Conservation (phyloP, 1,140 invertebrate genomes). For the Lutraria rhynchaena region DNA sequence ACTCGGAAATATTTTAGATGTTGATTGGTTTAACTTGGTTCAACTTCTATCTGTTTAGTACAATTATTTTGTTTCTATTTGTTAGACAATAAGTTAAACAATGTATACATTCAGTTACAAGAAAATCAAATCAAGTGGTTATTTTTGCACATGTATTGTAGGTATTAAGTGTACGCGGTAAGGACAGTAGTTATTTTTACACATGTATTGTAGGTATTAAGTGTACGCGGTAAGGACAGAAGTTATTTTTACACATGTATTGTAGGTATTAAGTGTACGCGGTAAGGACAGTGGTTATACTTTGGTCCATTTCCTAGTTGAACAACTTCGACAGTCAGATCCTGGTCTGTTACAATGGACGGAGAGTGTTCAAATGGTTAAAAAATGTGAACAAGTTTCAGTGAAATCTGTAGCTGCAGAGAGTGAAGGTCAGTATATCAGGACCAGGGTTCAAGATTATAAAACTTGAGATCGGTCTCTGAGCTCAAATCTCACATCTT, state of each 20-base stretch:
- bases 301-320: slow-evolving; percentile 64
- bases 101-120: no score
- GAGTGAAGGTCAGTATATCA: slow-evolving; percentile 62
- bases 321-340: slow-evolving; percentile 63
- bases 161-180: slow-evolving; percentile 67
- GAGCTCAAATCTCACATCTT: no score
- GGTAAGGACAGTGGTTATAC: slow-evolving; percentile 65
- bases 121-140: not conserved
- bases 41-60: no score
- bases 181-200: slow-evolving; percentile 24
- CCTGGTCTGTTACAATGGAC: slow-evolving; percentile 66
- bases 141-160: slow-evolving; percentile 23
- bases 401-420: slow-evolving; percentile 70
- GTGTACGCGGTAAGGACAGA: slow-evolving; percentile 63
- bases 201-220: slow-evolving; percentile 60
- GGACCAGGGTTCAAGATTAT: no score
- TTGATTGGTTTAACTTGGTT: not conserved
- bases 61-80: no score
- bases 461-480: no score
- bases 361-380: slow-evolving; percentile 50
- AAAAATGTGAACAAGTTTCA: slow-evolving; percentile 65
- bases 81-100: no score
- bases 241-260: slow-evolving; percentile 36
- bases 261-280: slow-evolving; percentile 66
- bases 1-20: not conserved